Evolutionary conservation across 2,888 invertebrate species (phyloP).

Genomic region (Lumbricus terrestris): DNA sequence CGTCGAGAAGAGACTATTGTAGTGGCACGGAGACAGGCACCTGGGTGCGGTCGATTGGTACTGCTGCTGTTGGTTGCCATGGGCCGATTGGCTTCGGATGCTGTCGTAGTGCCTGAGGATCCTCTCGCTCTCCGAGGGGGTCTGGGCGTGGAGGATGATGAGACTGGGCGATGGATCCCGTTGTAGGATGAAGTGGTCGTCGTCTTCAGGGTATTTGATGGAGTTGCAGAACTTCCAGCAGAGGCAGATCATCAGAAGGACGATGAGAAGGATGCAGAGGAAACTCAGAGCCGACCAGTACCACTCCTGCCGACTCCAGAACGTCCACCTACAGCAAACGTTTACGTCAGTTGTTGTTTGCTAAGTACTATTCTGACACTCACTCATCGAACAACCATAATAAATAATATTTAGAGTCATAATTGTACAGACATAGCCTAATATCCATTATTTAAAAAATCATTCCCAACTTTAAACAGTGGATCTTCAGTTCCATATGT

Average conservation of each 20-base stretch:
- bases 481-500: too few species aligned
- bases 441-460: too few species aligned
- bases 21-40: neutral
- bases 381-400: too few species aligned
- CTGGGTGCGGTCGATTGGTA: neutral
- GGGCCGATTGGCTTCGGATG: neutral
- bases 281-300: neutral
- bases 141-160: slow-evolving; percentile 15
- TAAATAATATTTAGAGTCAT: too few species aligned
- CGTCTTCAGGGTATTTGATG: neutral
- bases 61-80: neutral
- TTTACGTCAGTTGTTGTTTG: too few species aligned
- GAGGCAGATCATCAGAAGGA: neutral
- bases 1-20: neutral
- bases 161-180: slow-evolving; percentile 4
- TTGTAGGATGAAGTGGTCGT: neutral
- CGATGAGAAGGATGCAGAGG: neutral
- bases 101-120: neutral
- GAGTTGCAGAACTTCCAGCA: neutral
- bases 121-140: slow-evolving; percentile 14
- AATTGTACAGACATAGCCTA: too few species aligned
- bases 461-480: too few species aligned
- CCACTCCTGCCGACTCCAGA: neutral
- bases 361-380: too few species aligned
- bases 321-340: neutral